phyloP scores from a whole-genome alignment of 2,888 invertebrate genomes.

The Gibbula magus region DNA sequence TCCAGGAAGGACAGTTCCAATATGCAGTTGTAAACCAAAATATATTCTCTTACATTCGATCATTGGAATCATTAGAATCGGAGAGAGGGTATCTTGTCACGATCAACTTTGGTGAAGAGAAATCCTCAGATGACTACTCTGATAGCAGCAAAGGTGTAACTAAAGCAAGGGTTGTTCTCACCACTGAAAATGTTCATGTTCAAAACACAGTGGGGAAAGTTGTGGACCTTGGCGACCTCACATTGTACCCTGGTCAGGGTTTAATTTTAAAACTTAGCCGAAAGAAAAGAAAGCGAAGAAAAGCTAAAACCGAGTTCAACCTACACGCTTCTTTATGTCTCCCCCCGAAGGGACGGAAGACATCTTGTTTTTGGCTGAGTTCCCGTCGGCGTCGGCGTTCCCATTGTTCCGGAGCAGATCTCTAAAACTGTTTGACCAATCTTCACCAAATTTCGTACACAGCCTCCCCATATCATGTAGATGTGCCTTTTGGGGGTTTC shows the following conservation, averaged over 20 bases:
- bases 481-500: too few species aligned
- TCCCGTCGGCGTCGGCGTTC: too few species aligned
- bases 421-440: too few species aligned
- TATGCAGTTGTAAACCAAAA: not conserved
- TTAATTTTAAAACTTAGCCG: not conserved
- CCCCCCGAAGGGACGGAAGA: too few species aligned
- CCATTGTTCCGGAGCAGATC: too few species aligned
- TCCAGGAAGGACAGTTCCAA: not conserved
- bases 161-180: not conserved
- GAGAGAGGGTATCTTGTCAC: not conserved
- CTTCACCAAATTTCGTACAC: too few species aligned
- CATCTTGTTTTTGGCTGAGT: too few species aligned
- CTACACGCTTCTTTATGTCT: too few species aligned
- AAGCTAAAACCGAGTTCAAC: too few species aligned
- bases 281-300: too few species aligned
- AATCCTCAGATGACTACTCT: not conserved
- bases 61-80: not conserved
- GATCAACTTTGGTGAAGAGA: constrained; percentile 4
- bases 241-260: not conserved
- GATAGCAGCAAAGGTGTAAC: not conserved
- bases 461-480: too few species aligned
- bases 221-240: not conserved
- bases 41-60: constrained; percentile 4
- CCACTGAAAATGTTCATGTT: not conserved
- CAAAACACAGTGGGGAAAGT: not conserved